Base-by-base conservation (phyloP, 1,140 invertebrate species). In the Venustaconcha ellipsiformis region DNA sequence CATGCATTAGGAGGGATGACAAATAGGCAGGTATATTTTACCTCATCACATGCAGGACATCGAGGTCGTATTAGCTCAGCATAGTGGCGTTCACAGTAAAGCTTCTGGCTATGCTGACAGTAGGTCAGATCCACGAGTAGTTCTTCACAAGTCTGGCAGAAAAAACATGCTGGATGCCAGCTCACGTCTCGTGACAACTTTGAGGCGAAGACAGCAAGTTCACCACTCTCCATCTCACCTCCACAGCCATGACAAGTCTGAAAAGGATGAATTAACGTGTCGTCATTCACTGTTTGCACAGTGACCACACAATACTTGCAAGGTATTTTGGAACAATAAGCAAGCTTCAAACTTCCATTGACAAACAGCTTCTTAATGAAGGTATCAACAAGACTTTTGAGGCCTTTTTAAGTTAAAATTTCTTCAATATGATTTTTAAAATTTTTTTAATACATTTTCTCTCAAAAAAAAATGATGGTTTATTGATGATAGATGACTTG, bases 121-220 rank as follows among this genome's bases (percentile, higher is more conserved):
- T 99, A 99, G 83, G 97, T 97, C 78, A 99, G 93, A 91, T 99
- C 97, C 20, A 99, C 96, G 15, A 99, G 93, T n/a, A 99, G 92
- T 90, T 99, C 96, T 81, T 95, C 93, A 91, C 98, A 99, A 18
- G 95, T 93, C 86, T 91, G 92, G 91, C 98, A 99, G 26, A 93
- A 92, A 92, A 99, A 99, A 91, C 98, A 99, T 64, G 94, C 94
- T 15, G 97, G 97, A 91, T 97, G 96, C 96, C 95, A 98, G 79
- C 94, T 94, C 30, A 94, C 92, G 48, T 94, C 93, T 2, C 95
- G 93, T 8, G 96, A 95, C 70, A 95, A 89, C 89, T 95, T 95
- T 14, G 93, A 92, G 12, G 95, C 94, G 60, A 93, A 92, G 15
- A 95, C 93, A 13, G 92, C 94, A 70, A 95, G 88, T 60, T 94